A percentile compares a stretch with the other conserved stretches of the same genome.
Evolutionary conservation across 2,113 vertebrate genomes (phyloP).

Genomic region (Poeciliopsis occidentalis): DNA sequence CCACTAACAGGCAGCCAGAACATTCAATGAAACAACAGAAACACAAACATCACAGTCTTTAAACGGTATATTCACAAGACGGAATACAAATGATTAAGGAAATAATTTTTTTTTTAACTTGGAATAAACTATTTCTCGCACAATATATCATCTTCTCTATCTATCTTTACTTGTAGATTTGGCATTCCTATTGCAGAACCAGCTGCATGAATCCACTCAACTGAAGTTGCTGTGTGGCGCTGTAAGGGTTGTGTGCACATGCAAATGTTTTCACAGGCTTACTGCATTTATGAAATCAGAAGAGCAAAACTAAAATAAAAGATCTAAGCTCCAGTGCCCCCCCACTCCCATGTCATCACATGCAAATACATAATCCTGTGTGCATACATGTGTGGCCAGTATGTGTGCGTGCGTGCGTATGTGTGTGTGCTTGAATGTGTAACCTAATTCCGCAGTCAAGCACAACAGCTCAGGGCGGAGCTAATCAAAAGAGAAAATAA

Average conservation of each 20-base stretch:
- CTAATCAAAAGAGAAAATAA: conserved; percentile 10
- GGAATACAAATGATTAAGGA: conserved; percentile 48
- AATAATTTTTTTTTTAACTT: conserved; percentile 42
- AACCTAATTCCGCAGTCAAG: conserved; percentile 38
- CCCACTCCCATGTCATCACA: conserved; percentile 23
- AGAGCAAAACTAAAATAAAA: conserved; percentile 54
- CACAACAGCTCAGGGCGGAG: conserved; percentile 30
- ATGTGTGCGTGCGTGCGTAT: conserved; percentile 22
- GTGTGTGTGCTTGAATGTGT: conserved; percentile 17
- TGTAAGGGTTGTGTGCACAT: conserved; percentile 45
- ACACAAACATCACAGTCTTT: conserved; percentile 63
- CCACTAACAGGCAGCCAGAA: conserved; percentile 53
- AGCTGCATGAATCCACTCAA: conserved; percentile 65
- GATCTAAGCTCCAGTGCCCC: conserved; percentile 37
- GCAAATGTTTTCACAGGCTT: conserved; percentile 63
- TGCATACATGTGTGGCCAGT: conserved; percentile 36
- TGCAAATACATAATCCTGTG: conserved; percentile 34
- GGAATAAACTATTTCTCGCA: conserved; percentile 57
- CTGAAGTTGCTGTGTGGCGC: conserved; percentile 34
- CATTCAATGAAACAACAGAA: conserved; percentile 57
- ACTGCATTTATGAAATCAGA: conserved; percentile 58
- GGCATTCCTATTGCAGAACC: conserved; percentile 75
- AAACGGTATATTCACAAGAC: conserved; percentile 54
- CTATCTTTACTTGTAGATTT: conserved; percentile 58
- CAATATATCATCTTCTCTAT: conserved; percentile 40